Percentiles rank a stretch among this genome's conserved stretches.
These are phyloP conservation scores for Acleris holmiana DNA, from an alignment of 2,888 invertebrate species.

Conservation along the genomic window DNA sequence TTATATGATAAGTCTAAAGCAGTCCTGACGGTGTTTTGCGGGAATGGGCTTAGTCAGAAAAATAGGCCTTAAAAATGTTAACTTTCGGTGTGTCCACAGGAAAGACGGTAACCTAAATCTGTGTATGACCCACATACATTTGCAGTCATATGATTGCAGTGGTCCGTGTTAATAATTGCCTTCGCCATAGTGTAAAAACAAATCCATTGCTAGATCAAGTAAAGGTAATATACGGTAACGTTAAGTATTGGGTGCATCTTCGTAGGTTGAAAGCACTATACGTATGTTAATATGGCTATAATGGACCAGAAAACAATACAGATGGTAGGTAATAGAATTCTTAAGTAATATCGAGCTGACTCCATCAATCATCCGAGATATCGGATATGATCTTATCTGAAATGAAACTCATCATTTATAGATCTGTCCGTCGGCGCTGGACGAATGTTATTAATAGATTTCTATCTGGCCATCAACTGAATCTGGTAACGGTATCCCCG, in stretches of 20 bases:
- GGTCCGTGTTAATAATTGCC: too few relatives aligned
- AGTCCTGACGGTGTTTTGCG: too few relatives aligned
- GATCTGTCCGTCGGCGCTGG: conserved; percentile 78
- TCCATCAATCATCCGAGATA: conserved; percentile 78
- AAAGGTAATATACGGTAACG: too few relatives aligned
- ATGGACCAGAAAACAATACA: conserved; percentile 76
- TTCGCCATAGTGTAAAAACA: too few relatives aligned
- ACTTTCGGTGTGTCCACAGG: too few relatives aligned
- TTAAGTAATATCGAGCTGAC: conserved; percentile 68
- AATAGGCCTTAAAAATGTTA: too few relatives aligned
- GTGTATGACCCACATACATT: too few relatives aligned
- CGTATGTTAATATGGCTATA: conserved; percentile 77
- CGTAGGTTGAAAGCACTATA: neutral
- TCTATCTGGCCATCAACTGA: conserved; percentile 80
- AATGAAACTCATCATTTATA: conserved; percentile 84
- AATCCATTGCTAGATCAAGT: too few relatives aligned
- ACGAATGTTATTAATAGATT: conserved; percentile 83
- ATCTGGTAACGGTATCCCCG: conserved; percentile 76
- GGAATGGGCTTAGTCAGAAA: too few relatives aligned
- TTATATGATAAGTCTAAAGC: too few relatives aligned
- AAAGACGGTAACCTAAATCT: too few relatives aligned
- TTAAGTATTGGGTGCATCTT: neutral
- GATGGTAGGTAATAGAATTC: conserved; percentile 75
- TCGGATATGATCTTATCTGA: conserved; percentile 81
- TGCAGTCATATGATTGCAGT: too few relatives aligned